Base-by-base conservation (phyloP, 2,113 vertebrate species). In the Odontophorus gujanensis region DNA sequence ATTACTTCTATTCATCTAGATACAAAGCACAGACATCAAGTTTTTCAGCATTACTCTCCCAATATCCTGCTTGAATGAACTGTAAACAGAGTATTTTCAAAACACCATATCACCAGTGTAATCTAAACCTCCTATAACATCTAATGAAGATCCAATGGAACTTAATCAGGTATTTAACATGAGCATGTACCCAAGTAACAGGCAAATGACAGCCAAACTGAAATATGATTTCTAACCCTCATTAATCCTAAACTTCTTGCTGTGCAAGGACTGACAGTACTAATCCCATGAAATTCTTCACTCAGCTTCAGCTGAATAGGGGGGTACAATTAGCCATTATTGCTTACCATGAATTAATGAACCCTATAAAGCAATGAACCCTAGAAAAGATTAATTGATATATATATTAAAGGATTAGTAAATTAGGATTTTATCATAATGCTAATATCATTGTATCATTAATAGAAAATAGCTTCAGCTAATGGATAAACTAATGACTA, bases 211-310 rank as follows among this genome's bases (percentile, higher is more conserved):
- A 3, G 45, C 63, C 36, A 81, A 91, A 74, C 8, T 82, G 50
- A 93, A 90, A 94, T 80, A 92, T 28, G 19, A 85, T 76, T 91
- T 77, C 85, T 93, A 95, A 94, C 90, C 88, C 72, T 83, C 65
- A 74, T 85, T 93, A 91, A 91, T 93, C 79, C 85, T 71, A 62
- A 91, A 85, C 3, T 50, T 61, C 76, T 85, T 71, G 68, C 34
- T 77, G 50, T 68, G 58, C 76, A 88, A 58, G 63, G 65, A 62
- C 63, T 62, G 26, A 65, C 61, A 92, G 74, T 48, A 79, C 28
- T 62, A 80, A 30, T 63, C 76, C 43, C 71, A 63, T 66, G 85
- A 68, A 89, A 91, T 69, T 75, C 73, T 78, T 88, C 65, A 65
- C 40, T 26, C 38, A 92, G 72, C 62, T 90, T 79, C 65, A 86